phyloP scores from a whole-genome alignment of 2,113 vertebrate species.

The Corythoichthys haematopterus region DNA sequence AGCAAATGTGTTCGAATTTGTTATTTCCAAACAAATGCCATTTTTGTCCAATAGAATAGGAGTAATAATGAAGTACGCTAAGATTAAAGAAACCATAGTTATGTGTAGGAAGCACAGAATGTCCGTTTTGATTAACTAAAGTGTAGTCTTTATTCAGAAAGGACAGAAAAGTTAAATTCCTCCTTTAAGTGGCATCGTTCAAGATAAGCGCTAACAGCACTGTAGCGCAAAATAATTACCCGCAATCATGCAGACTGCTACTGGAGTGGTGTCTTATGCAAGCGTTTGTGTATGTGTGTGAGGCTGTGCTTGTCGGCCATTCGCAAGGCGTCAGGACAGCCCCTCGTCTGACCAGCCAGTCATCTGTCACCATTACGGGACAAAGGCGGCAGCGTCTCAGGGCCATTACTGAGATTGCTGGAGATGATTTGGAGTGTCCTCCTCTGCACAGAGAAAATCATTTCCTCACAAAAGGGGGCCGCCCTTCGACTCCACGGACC shows the following conservation, averaged over 20 bases:
- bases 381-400: conserved; percentile 72
- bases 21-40: not conserved
- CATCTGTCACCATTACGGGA: conserved; percentile 78
- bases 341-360: conserved; percentile 64
- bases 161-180: conserved; percentile 56
- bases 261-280: conserved; percentile 67
- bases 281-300: conserved; percentile 55
- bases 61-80: too few relatives aligned
- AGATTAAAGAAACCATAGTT: too few relatives aligned
- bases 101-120: not conserved
- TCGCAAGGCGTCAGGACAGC: conserved; percentile 48
- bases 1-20: not conserved
- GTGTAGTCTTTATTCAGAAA: conserved; percentile 66
- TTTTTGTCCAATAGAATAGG: too few relatives aligned
- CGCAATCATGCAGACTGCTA: conserved; percentile 62
- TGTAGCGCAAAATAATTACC: conserved; percentile 64
- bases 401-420: conserved; percentile 80
- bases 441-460: conserved; percentile 71
- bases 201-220: conserved; percentile 70
- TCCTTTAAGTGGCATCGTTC: conserved; percentile 60
- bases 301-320: conserved; percentile 37
- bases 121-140: conserved; percentile 54
- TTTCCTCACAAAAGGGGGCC: conserved; percentile 66
- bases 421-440: conserved; percentile 79
- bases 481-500: conserved; percentile 47